Evolutionary conservation across 2,888 invertebrate genomes (phyloP), one percentile per base, ranked within the genome.

Genomic region (Oscheius myriophilus): DNA sequence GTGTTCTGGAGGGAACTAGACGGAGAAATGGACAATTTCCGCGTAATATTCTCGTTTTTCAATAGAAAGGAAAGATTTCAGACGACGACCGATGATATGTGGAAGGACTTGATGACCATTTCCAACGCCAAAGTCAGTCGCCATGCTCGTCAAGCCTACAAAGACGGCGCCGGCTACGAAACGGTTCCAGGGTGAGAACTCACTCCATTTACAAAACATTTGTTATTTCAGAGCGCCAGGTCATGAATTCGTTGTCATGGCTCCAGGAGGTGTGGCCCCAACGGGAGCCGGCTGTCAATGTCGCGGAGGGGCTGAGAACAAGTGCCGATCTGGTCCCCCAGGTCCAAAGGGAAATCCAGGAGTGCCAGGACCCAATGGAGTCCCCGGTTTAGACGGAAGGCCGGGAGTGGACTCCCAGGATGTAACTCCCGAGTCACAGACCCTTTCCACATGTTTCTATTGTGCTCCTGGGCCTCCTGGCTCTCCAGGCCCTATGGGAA

Each of bases 401-500:
- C 69, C 71, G 3, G 78, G 78, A 33, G 67, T 62, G 23, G 76
- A 75, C 53, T 69, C 78, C 0, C 65, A 70, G n/a, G 74, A 78
- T 45, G 73, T 72, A 12, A 75, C 75, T 26, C 78, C 75, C 14
- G 72, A 73, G 21, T 25, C 71, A 4, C 70, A 73, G 46, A 57
- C 66, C 25, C 51, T 66, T 26, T 57, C 65, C n/a, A 65, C 67
- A 0, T 78, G 78, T 55, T 74, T 69, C 72, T 61, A 78, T 62
- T 78, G 78, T 42, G 70, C 74, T 42, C 68, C 72, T 16, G 78
- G 78, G 16, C 74, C 78, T 41, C 69, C 75, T 26, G 78, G 78
- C 42, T 66, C 78, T 21, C 78, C 76, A 12, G 78, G 78, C 39
- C 69, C 76, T 16, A 69, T 70, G 65, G 78, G 78, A 18, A 68